Percentiles rank a stretch among this genome's conserved stretches.
These are phyloP conservation scores for Scaptomyza flava DNA, from an alignment of 2,888 invertebrate genomes.

Conservation along the genomic window DNA sequence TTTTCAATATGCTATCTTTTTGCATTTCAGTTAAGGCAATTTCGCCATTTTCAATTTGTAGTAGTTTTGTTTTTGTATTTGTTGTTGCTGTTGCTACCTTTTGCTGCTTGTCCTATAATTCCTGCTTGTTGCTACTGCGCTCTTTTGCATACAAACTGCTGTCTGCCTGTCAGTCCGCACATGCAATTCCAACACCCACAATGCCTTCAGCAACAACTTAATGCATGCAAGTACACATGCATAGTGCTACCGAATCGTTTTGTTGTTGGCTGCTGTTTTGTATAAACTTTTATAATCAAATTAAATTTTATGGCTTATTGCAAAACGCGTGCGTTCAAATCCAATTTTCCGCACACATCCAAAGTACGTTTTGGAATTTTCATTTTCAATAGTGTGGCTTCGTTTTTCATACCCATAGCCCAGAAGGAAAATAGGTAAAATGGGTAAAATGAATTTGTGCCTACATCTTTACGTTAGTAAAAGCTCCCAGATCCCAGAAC, in stretches of 20 bases:
- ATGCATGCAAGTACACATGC: constrained; percentile 7
- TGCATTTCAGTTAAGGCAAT: constrained; percentile 63
- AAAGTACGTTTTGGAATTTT: constrained; percentile 22
- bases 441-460: neutral
- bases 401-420: neutral
- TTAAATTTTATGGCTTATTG: constrained; percentile 79
- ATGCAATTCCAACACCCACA: constrained; percentile 51
- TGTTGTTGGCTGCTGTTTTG: constrained; percentile 42
- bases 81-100: constrained; percentile 29
- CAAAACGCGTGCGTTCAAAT: constrained; percentile 74
- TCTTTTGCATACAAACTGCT: constrained; percentile 71
- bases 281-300: constrained; percentile 79
- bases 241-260: constrained; percentile 26
- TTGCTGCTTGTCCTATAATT: constrained; percentile 39
- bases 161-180: constrained; percentile 64
- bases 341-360: constrained; percentile 64
- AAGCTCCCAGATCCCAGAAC: too few relatives aligned
- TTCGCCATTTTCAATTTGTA: constrained; percentile 64
- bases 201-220: constrained; percentile 8
- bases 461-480: too few relatives aligned
- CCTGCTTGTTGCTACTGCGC: constrained; percentile 43
- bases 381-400: constrained; percentile 17
- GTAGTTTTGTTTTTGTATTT: constrained; percentile 26
- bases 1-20: constrained; percentile 57
- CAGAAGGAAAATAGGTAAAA: neutral